Evolutionary conservation across 2,113 vertebrate species (phyloP).

Genomic region (Lates calcarifer): DNA sequence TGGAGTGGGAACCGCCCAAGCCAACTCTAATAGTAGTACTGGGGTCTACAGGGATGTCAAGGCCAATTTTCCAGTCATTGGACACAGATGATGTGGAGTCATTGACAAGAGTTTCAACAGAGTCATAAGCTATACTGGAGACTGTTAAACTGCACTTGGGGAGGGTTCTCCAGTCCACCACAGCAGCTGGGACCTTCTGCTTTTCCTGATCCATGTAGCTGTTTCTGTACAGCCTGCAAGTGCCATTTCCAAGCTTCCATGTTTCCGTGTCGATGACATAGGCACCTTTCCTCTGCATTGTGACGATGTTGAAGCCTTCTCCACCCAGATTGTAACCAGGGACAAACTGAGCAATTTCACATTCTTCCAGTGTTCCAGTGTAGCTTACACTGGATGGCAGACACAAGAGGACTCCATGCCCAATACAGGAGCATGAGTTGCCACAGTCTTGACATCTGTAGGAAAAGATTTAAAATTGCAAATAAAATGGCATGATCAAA

Average conservation of each 20-base stretch:
- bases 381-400: not conserved
- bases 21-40: fast-evolving
- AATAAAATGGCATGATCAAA: too few species aligned
- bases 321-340: constrained; percentile 63
- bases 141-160: constrained; percentile 51
- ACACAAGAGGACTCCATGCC: constrained; percentile 17
- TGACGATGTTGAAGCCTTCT: constrained; percentile 66
- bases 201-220: not conserved
- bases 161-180: constrained; percentile 52
- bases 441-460: constrained; percentile 48
- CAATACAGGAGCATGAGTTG: constrained; percentile 14
- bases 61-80: constrained; percentile 77
- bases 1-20: constrained; percentile 71
- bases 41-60: constrained; percentile 50
- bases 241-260: constrained; percentile 43
- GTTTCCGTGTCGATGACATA: constrained; percentile 64
- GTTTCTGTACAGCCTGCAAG: constrained; percentile 38
- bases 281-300: constrained; percentile 59
- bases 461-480: not conserved
- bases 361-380: constrained; percentile 24
- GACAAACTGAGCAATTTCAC: constrained; percentile 48
- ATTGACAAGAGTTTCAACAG: constrained; percentile 62
- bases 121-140: constrained; percentile 50
- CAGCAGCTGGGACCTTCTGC: constrained; percentile 49
- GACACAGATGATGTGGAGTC: constrained; percentile 56